Evolutionary conservation across 2,113 vertebrate genomes (phyloP).

Genomic region (Ceyx melanurus): DNA sequence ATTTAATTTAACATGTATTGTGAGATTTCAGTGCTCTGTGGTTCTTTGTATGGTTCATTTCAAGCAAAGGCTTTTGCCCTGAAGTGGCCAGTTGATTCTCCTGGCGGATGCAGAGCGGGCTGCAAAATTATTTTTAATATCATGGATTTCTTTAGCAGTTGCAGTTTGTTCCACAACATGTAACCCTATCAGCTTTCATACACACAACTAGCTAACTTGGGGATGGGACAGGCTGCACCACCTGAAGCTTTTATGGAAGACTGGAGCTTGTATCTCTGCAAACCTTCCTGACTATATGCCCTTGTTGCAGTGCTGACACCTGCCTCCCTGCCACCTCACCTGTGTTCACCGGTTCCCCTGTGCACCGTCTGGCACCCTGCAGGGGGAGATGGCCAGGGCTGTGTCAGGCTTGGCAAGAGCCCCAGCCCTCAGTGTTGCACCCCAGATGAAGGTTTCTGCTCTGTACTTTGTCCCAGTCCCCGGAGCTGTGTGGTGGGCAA

Average conservation of each 20-base stretch:
- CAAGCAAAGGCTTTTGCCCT: neutral
- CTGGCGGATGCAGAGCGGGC: neutral
- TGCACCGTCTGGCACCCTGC: accelerated
- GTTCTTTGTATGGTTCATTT: neutral
- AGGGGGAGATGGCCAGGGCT: accelerated
- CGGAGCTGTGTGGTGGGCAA: accelerated
- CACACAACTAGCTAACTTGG: neutral
- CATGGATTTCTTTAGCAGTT: neutral
- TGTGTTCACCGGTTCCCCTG: neutral
- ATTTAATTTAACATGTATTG: neutral
- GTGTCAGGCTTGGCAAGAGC: neutral
- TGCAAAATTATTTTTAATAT: neutral
- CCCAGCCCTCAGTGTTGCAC: accelerated
- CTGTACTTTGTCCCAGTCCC: neutral
- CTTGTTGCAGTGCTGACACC: neutral
- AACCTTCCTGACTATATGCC: accelerated
- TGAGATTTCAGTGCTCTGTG: neutral
- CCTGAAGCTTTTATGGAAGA: neutral
- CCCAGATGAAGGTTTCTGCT: neutral
- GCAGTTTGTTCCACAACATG: neutral
- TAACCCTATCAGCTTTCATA: neutral
- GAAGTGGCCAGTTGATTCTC: neutral
- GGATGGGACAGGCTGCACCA: neutral
- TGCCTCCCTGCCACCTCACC: neutral
- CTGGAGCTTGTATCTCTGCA: neutral